These are phyloP conservation scores for Pygoscelis antarcticus DNA, from an alignment of 2,113 vertebrate species.

Conservation along the genomic window DNA sequence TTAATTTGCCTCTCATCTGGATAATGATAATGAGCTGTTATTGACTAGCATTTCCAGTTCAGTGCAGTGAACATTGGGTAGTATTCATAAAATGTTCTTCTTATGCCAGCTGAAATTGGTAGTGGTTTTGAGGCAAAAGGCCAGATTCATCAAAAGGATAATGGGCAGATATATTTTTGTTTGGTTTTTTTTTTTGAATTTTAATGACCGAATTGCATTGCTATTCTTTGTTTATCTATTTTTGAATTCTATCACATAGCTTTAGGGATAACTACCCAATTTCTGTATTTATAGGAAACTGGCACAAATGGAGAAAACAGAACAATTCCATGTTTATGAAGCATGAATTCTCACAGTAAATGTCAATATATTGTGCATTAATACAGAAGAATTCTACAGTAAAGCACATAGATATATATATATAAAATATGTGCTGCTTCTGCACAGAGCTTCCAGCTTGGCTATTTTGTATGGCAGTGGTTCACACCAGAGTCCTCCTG, in stretches of 20 bases:
- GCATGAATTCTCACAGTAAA: constrained; percentile 75
- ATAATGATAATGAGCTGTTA: constrained; percentile 72
- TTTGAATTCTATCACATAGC: constrained; percentile 79
- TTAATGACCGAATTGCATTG: constrained; percentile 77
- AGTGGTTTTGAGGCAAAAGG: constrained; percentile 77
- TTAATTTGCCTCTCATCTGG: constrained; percentile 74
- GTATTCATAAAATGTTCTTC: constrained; percentile 70
- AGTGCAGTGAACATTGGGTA: constrained; percentile 68
- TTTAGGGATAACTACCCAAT: constrained; percentile 75
- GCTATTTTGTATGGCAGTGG: background rate
- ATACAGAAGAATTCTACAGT: background rate
- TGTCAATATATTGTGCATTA: constrained; percentile 68
- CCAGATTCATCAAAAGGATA: constrained; percentile 79
- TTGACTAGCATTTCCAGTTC: constrained; percentile 72
- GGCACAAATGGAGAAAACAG: constrained; percentile 74
- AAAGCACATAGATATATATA: background rate
- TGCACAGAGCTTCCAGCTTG: background rate
- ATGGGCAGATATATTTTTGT: constrained; percentile 78
- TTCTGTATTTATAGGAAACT: constrained; percentile 80
- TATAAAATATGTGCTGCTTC: background rate
- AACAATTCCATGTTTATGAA: constrained; percentile 79
- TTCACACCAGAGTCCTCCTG: background rate
- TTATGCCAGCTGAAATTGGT: constrained; percentile 76
- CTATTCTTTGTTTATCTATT: constrained; percentile 81
- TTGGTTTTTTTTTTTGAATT: constrained; percentile 67